phyloP scores from a whole-genome alignment of 2,113 vertebrate genomes.

The Hydrolagus affinis region DNA sequence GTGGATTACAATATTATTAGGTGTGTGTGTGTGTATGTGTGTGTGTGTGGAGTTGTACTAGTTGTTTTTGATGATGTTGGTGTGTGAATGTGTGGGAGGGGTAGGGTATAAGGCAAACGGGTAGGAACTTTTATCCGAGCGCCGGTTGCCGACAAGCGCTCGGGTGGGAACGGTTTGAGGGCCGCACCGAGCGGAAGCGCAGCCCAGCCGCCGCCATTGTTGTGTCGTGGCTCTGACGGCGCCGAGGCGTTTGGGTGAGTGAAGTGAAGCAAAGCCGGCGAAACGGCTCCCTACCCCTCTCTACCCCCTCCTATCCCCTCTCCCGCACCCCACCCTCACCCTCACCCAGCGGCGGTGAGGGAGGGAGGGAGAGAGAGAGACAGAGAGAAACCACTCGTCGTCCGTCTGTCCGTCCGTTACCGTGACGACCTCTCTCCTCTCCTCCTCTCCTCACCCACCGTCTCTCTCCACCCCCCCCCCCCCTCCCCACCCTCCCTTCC shows the following conservation, averaged over 20 bases:
- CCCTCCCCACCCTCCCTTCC: constrained; percentile 21
- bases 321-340: neutral
- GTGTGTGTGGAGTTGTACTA: too few species aligned
- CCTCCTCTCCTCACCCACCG: neutral
- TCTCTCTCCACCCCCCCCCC: neutral
- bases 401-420: too few species aligned
- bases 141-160: neutral
- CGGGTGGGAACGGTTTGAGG: neutral
- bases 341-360: neutral
- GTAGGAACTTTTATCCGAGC: neutral
- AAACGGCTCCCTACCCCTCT: neutral
- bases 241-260: neutral
- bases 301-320: neutral
- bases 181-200: constrained; percentile 22
- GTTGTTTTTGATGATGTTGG: too few species aligned
- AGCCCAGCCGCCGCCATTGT: constrained; percentile 14
- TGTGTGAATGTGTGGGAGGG: too few species aligned
- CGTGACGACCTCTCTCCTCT: too few species aligned
- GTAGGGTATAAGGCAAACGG: neutral
- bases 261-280: neutral
- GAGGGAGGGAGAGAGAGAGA: too few species aligned
- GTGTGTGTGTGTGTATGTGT: too few species aligned
- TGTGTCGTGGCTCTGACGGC: constrained; percentile 28
- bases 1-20: too few species aligned
- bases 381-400: too few species aligned